Base-by-base conservation (phyloP, 2,113 vertebrate genomes). In the Sturnus vulgaris region DNA sequence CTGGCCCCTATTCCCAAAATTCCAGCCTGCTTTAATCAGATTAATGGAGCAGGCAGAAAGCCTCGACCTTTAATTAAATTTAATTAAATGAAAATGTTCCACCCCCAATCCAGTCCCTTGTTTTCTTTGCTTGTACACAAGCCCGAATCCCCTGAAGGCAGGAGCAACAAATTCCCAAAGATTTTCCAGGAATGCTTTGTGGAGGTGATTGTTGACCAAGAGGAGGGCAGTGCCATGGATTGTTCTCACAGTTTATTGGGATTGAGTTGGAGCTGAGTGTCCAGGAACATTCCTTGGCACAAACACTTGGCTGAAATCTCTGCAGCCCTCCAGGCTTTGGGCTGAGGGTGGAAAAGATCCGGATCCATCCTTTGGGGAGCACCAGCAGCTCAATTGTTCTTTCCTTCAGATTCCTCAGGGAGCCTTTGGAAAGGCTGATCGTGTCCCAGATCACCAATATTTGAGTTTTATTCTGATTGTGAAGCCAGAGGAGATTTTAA, bases 391-490 rank as follows among this genome's bases (percentile, higher is more conserved):
- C 15, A 20, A 28, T 7, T 3, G 9, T 31, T 40, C 49, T 50
- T 44, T 22, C 47, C 35, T 23, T 8, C 19, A 0, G 16, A 10
- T 35, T 4, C 10, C n/a, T 47, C 61, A 50, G 17, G 9, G 49
- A 77, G 59, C 12, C 11, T 31, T 52, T 50, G 35, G 40, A 44
- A 63, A 52, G 3, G 4, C 33, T 63, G 50, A 31, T 53, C 46
- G 1, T 27, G 23, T 20, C n/a, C 21, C 18, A 25, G 1, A 39
- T 31, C 2, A 0, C 12, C 37, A 11, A 42, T 25, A 55, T 24
- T 61, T 64, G 64, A 21, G 33, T 33, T 64, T 72, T 44, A 9
- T 24, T 24, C 35, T 28, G 37, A 7, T 40, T 24, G 8, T 8
- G 20, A 25, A 15, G 8, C 33, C 39, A 35, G 9, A 1, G 7